Evolutionary conservation across 1,140 invertebrate genomes (phyloP).

Genomic region (Pseudomyrmex pallidus): DNA sequence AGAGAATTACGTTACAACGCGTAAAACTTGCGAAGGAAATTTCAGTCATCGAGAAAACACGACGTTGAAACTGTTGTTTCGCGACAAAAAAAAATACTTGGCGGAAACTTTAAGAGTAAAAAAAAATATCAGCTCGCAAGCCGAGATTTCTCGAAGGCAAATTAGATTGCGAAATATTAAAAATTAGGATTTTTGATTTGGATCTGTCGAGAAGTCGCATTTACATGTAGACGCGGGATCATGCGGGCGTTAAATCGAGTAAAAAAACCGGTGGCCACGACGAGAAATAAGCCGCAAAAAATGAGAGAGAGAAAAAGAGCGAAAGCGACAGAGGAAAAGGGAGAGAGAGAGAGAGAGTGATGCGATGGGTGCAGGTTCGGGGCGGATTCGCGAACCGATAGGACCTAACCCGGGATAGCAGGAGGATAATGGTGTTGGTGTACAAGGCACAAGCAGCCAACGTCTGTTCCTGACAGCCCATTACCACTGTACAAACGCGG

Average conservation of each 20-base stretch:
- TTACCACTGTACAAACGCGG: slow-evolving; percentile 83
- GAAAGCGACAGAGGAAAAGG: not conserved
- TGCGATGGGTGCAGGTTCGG: slow-evolving; percentile 59
- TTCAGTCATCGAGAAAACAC: not conserved
- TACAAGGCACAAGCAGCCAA: slow-evolving; percentile 79
- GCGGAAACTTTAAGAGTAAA: too few relatives aligned
- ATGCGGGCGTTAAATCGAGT: slow-evolving; percentile 14
- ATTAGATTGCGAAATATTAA: slow-evolving; percentile 11
- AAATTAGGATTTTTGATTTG: not conserved
- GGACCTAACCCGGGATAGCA: slow-evolving; percentile 69
- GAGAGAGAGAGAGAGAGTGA: slow-evolving; percentile 33
- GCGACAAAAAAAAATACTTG: too few relatives aligned
- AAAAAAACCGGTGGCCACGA: slow-evolving; percentile 26
- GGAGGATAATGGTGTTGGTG: slow-evolving; percentile 77
- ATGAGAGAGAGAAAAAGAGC: not conserved
- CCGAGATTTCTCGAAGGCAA: too few relatives aligned
- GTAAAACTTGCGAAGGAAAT: slow-evolving; percentile 4
- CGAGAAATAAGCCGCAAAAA: slow-evolving; percentile 30
- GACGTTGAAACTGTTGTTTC: not conserved
- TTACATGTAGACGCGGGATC: not conserved
- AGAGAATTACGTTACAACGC: not conserved
- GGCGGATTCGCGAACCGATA: slow-evolving; percentile 68
- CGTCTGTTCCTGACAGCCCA: slow-evolving; percentile 83
- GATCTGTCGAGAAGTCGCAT: not conserved
- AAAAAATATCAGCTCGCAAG: too few relatives aligned